A percentile compares a stretch with the other conserved stretches of the same genome.
Conservation (phyloP, 2,797 vertebrate genomes). For the Scolopax rusticola region DNA sequence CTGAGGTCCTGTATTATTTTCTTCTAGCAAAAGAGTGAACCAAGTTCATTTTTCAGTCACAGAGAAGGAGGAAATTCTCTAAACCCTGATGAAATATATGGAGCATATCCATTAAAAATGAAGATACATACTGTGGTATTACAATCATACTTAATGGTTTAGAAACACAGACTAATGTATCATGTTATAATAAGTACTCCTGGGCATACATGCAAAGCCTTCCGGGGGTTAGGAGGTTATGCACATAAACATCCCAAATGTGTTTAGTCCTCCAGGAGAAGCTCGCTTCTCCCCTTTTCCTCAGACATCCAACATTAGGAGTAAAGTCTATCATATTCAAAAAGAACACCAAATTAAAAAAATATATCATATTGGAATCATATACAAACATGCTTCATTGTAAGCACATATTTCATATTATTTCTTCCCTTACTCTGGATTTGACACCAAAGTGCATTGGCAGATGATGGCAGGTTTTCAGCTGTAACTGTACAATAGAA, state of each 20-base stretch:
- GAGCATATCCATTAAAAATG: background rate
- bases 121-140: background rate
- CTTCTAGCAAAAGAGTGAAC: background rate
- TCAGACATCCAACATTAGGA: background rate
- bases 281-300: background rate
- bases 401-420: background rate
- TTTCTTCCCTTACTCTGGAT: background rate
- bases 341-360: background rate
- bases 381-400: background rate
- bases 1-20: slow-evolving; percentile 49
- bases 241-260: background rate
- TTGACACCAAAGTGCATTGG: background rate
- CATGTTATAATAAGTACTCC: background rate
- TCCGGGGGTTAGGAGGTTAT: background rate
- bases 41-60: slow-evolving; percentile 21
- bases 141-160: background rate
- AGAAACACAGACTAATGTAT: background rate
- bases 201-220: background rate
- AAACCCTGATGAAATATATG: slow-evolving; percentile 9
- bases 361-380: background rate
- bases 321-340: background rate
- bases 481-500: background rate
- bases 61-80: slow-evolving; percentile 8
- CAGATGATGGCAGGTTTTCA: background rate
- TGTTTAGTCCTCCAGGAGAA: background rate